Base-by-base conservation (phyloP, 2,113 vertebrate genomes). In the Cyphomyrus plagiostoma region DNA sequence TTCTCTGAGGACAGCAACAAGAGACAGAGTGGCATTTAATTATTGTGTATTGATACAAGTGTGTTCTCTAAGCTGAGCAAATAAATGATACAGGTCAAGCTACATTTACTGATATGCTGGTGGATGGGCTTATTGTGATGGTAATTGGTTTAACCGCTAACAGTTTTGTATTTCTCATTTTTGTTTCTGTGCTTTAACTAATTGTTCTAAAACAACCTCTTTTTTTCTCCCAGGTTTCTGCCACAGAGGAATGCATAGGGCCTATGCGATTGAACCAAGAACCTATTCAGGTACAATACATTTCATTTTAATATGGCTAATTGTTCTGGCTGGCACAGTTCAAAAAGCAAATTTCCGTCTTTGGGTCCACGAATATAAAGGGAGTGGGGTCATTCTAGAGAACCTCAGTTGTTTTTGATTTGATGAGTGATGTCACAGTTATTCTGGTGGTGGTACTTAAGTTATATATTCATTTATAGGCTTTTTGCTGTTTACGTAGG, bases 211-310 rank as follows among this genome's bases (percentile, higher is more conserved):
- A 74, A 39, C 82, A 58, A 26, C 2, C 42, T 52, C 84, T 92
- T 94, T 52, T 95, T 92, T 77, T 93, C 42, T 15, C 85, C 23
- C 96, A 99, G 98, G 96, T 97, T 92, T 96, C 97, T 89, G 91
- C 96, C 58, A 95, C 96, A 90, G 98, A 98, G 94, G 95, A 98
- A 92, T 96, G 96, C 92, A 95, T 99, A 2, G 98, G 98, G 90
- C 97, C 98, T 19, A 99, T 99, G 98, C 97, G 96, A 95, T 92
- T 99, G 93, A 98, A 95, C 8, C 98, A 98, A 93, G 97, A 98
- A 92, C 97, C 97, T 10, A 96, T 98, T 89, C 97, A 99, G 97
- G 98, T 99, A 96, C 90, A 92, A 39, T 35, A 52, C 10, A 11
- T 50, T 86, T 89, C 11, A 52, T 48, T n/a, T 52, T 13, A 49